phyloP scores from a whole-genome alignment of 2,113 vertebrate species.

The Shinisaurus crocodilurus region DNA sequence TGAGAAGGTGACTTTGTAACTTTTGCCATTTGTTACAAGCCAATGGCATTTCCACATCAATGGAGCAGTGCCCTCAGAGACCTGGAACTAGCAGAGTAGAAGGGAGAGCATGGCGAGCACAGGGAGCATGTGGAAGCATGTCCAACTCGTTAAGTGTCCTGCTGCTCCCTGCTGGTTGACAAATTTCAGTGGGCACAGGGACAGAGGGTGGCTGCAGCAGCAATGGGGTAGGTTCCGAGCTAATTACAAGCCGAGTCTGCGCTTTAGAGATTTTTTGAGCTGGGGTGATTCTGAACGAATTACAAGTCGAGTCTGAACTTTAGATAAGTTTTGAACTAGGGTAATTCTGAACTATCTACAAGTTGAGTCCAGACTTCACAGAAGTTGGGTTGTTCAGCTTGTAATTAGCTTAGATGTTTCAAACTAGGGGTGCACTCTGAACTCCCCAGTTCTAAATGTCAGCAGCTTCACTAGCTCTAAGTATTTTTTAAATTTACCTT shows the following conservation, averaged over 20 bases:
- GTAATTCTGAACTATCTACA: background rate
- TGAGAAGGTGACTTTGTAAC: constrained; percentile 54
- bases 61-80: background rate
- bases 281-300: background rate
- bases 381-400: background rate
- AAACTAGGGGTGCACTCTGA: background rate
- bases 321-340: background rate
- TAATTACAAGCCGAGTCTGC: background rate
- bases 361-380: background rate
- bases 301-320: background rate
- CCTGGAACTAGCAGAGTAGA: background rate
- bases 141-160: background rate
- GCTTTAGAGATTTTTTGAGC: background rate
- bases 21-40: background rate
- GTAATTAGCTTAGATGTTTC: background rate
- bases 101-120: background rate
- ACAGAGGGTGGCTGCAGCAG: no score
- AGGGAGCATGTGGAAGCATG: background rate
- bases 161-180: background rate
- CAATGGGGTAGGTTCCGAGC: background rate
- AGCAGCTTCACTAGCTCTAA: background rate
- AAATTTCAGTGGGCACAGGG: no score
- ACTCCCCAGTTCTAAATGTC: background rate
- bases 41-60: constrained; percentile 24
- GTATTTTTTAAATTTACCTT: background rate